Base-by-base conservation (phyloP, 2,113 vertebrate species). In the Myocastor coypus region DNA sequence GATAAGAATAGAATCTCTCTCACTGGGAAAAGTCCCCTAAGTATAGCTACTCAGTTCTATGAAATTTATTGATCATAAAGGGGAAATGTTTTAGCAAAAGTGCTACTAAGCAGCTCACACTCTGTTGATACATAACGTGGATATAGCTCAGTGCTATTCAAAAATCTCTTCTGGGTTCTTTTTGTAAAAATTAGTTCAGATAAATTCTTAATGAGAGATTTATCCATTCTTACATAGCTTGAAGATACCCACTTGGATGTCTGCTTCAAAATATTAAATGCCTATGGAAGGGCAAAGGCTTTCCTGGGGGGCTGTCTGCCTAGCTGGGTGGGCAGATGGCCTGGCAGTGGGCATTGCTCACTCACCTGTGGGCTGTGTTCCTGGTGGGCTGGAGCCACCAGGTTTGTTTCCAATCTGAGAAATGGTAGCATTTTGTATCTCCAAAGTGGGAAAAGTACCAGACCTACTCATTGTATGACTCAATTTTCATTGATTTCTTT, bases 21-120 rank as follows among this genome's bases (percentile, higher is more conserved):
- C 98, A 73, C 75, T 95, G 63, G 88, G 46, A 88, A 82, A 92
- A 92, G 63, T 75, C 57, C 87, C 42, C 63, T 91, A 96, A 92
- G 63, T 89, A 42, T 85, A 87, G 11, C 28, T 61, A 75, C 75
- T n/a, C 84, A 89, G 85, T 17, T 52, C 28, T 96, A 83, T 81
- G 85, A 94, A 86, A 92, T 96, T 84, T 96, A 87, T 94, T 97
- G 73, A 68, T 94, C 93, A 92, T 96, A 96, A 96, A 97, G 87
- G 85, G 71, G 46, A 96, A 94, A 40, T 57, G 57, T 71, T 94
- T 81, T 86, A 91, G 57, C 93, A 87, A 88, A 97, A 95, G 89
- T 85, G 87, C 84, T 80, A 46, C 89, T 93, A 89, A 95, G 96
- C 0, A 1, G 84, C 94, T 88, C 0, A 9, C 28, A 20, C 24